These are phyloP conservation scores for Telenomus remus DNA, from an alignment of 1,140 invertebrate species.

Conservation along the genomic window DNA sequence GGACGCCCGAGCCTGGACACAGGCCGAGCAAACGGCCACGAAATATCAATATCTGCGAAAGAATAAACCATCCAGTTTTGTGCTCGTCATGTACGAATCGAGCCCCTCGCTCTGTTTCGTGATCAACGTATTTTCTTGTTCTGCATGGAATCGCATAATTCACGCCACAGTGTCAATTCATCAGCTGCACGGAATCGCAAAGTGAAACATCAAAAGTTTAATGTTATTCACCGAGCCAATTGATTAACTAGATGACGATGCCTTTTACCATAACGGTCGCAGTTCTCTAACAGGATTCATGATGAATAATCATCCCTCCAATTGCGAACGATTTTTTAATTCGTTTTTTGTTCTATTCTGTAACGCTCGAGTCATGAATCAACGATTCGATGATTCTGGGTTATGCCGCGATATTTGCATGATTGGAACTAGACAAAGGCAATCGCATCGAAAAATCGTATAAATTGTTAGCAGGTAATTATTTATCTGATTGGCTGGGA, in stretches of 20 bases:
- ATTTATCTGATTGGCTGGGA: conserved; percentile 2
- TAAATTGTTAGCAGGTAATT: conserved; percentile 9
- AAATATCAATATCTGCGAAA: conserved; percentile 50
- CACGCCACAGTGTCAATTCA: conserved; percentile 24
- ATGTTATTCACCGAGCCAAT: conserved; percentile 42
- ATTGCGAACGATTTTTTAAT: conserved; percentile 32
- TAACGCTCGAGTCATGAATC: conserved; percentile 20
- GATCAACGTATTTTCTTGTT: no score
- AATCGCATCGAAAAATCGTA: conserved; percentile 7
- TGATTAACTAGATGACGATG: conserved; percentile 45
- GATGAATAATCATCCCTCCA: conserved; percentile 48
- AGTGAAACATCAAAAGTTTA: conserved; percentile 45
- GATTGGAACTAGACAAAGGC: conserved; percentile 35
- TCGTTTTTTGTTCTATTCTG: neutral
- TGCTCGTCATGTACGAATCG: neutral
- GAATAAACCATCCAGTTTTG: conserved; percentile 22
- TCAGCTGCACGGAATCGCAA: conserved; percentile 21
- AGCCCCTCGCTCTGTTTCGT: neutral
- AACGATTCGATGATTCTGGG: conserved; percentile 33
- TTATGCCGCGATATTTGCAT: conserved; percentile 37
- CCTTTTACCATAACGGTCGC: conserved; percentile 44
- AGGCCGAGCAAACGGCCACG: conserved; percentile 35
- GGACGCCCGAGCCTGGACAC: conserved; percentile 31
- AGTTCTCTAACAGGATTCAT: conserved; percentile 40
- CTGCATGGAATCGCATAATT: conserved; percentile 18